Base-by-base conservation (phyloP, 1,140 invertebrate species). In the Pseudomyrmex sp. region DNA sequence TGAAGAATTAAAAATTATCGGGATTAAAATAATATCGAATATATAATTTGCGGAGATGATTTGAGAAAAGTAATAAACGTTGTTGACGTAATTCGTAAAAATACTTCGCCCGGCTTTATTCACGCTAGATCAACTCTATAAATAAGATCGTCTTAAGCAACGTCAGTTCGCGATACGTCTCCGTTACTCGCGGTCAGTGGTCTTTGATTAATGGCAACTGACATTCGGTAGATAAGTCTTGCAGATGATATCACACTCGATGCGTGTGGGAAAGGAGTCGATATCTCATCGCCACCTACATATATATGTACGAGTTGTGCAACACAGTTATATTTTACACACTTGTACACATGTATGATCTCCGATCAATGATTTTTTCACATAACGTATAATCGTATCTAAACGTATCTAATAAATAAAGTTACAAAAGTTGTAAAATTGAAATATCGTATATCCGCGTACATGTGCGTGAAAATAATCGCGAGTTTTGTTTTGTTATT, bases 171-270 rank as follows among this genome's bases (percentile, higher is more conserved):
- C 44, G 66, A 48, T 80, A 70, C 44, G 44, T 61, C 54, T 61
- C 65, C 20, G 2, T 10, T 56, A 15, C 44, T 80, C 44, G 58
- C 76, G 76, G 44, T 59, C 76, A 80, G 66, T 80, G 66, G 66
- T 35, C 52, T 72, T 61, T 72, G 66, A 80, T 80, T 80, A 80
- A 80, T 72, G 46, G 52, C 56, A 72, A 59, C 66, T 72, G 76
- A 80, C 76, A 72, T n/a, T 35, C 5, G 18, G 12, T 72, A 23
- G 65, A 72, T 80, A 72, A 44, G 66, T 80, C 66, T 80, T 80
- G 76, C 76, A 80, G 76, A 80, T 72, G 66, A 80, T 80, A 70
- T 80, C 54, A 80, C 66, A 12, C 76, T 12, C 54, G n/a, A 4
- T 80, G 54, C 76, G 44, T 72, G 4, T 52, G 54, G 66, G 72